A percentile compares a stretch with the other conserved stretches of the same genome.
Conservation (phyloP, 1,140 invertebrate genomes). For the Nasonia longicornis region DNA sequence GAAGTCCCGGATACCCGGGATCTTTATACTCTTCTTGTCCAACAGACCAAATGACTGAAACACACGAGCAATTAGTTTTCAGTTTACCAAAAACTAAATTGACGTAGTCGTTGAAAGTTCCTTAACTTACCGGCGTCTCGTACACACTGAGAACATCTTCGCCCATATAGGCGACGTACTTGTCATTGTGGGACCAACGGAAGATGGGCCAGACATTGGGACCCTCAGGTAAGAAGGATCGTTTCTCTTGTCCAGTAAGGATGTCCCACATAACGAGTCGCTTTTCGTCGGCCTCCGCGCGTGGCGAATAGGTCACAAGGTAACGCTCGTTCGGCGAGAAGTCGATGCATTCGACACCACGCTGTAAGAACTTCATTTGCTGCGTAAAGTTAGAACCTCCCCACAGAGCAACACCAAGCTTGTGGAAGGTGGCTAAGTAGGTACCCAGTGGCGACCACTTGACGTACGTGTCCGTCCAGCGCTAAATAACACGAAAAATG, state of each 20-base stretch:
- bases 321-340: constrained; percentile 99
- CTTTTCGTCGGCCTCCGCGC: constrained; percentile 76
- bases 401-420: constrained; percentile 96
- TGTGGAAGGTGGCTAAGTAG: constrained; percentile 96
- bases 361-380: constrained; percentile 91
- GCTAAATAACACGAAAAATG: constrained; percentile 66
- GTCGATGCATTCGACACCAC: constrained; percentile 93
- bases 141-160: constrained; percentile 91
- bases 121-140: constrained; percentile 83
- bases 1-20: constrained; percentile 92
- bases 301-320: constrained; percentile 90
- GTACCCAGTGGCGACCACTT: constrained; percentile 98
- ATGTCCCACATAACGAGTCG: constrained; percentile 95
- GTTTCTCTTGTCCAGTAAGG: constrained; percentile 90
- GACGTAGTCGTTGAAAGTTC: not conserved
- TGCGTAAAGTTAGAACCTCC: constrained; percentile 93
- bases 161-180: constrained; percentile 93
- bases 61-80: not conserved
- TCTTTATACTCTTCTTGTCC: constrained; percentile 95
- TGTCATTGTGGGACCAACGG: constrained; percentile 97
- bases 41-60: constrained; percentile 88
- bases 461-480: constrained; percentile 95
- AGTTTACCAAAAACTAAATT: not conserved
- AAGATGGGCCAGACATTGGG: constrained; percentile 92
- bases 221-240: constrained; percentile 88